These are phyloP conservation scores for Lutraria rhynchaena DNA, from an alignment of 1,140 invertebrate species.

Conservation along the genomic window DNA sequence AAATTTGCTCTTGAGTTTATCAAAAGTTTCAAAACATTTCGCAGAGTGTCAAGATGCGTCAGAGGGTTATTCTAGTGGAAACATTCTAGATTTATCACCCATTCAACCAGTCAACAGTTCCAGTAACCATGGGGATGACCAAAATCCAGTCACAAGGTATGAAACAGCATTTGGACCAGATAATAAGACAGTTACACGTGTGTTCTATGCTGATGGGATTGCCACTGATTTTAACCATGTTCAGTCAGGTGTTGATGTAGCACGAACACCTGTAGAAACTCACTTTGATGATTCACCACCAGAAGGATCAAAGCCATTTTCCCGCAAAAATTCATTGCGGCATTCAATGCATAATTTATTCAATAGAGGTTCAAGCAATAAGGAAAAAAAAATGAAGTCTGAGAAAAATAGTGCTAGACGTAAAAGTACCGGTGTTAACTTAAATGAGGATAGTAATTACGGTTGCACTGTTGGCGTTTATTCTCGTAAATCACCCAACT, in stretches of 20 bases:
- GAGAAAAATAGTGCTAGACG: constrained; percentile 36
- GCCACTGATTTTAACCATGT: constrained; percentile 72
- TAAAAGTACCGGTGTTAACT: constrained; percentile 47
- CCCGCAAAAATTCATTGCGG: constrained; percentile 31
- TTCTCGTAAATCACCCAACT: neutral
- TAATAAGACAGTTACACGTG: constrained; percentile 75
- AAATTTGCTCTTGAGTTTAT: constrained; percentile 79
- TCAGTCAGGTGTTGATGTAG: constrained; percentile 55
- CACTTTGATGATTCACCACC: constrained; percentile 67
- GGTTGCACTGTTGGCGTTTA: constrained; percentile 54
- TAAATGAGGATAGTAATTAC: constrained; percentile 37
- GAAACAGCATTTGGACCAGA: constrained; percentile 79
- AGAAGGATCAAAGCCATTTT: constrained; percentile 5
- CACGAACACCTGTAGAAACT: constrained; percentile 67
- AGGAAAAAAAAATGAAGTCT: constrained; percentile 48
- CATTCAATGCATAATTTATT: constrained; percentile 51
- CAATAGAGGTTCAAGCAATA: constrained; percentile 47
- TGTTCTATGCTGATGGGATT: constrained; percentile 74
- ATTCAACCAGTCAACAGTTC: constrained; percentile 58
- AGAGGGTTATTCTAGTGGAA: constrained; percentile 47
- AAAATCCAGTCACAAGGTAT: constrained; percentile 70
- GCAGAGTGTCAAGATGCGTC: constrained; percentile 56
- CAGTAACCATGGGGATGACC: constrained; percentile 23
- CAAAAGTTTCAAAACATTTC: constrained; percentile 40
- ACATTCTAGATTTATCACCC: constrained; percentile 67